Base-by-base conservation (phyloP, 2,113 vertebrate species). In the Prionailurus bengalensis region DNA sequence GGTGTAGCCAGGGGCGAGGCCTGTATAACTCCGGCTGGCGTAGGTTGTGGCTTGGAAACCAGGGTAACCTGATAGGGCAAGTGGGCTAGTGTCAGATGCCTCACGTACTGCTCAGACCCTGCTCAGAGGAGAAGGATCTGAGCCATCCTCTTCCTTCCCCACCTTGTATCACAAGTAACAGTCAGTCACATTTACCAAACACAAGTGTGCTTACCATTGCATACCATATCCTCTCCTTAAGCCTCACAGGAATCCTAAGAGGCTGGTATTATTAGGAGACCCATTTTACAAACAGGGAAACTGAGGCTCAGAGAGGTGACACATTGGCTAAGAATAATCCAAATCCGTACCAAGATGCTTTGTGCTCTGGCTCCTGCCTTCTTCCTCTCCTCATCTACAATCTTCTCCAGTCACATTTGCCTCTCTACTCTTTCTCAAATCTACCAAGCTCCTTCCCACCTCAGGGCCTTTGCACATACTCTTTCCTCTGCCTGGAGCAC, bases 21-120 rank as follows among this genome's bases (percentile, higher is more conserved):
- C 99, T 94, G 99, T 99, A 78, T 99, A 99, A 98, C 99, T 99
- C 91, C 99, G 99, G 95, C 99, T 99, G 19, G 99, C 99, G 0
- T 99, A 99, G 80, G 99, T 99, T 29, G 99, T 99, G 9, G 99
- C 99, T 98, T 99, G 99, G 98, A 99, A 99, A 94, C 99, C 99
- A 17, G 99, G 99, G 96, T 99, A 99, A 98, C 99, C 99, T 99
- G 98, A 78, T 1, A 55, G 83, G 74, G 87, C 70, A 45, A 98
- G 94, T 95, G 93, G 61, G 7, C 51, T 70, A 4, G 19, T 1
- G 45, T 98, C 87, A 98, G 70, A 61, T 8, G 53, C 45, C 45
- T 76, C 39, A 39, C 13, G 31, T 58, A 27, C 9, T 66, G 65
- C 71, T n/a, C 3, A 1, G 36, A 25, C 14, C 42, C 83, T 9